Base-by-base conservation (phyloP, 2,888 invertebrate species). In the Congeria kusceri region DNA sequence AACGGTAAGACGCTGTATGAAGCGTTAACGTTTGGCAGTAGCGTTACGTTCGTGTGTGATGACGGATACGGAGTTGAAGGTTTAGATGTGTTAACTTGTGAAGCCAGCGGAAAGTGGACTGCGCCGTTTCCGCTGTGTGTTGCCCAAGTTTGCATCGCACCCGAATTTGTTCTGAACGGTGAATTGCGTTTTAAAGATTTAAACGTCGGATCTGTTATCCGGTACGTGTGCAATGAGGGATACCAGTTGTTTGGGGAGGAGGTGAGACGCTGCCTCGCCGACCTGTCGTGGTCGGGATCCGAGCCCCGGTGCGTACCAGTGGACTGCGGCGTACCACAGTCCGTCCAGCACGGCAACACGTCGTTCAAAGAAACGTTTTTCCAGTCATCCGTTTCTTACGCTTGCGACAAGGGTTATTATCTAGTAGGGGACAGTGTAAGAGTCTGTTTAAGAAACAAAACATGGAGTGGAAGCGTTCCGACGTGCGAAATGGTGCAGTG, bases 151-250 rank as follows among this genome's bases (percentile, higher is more conserved):
- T 90, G 90, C 59, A 66, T 78, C 9, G 67, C 78, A 0, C 88
- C 89, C 9, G 58, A 61, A 0, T 27, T 57, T 18, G 75, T 90
- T 25, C 44, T 67, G 27, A 95, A 95, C 89, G 95, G 95, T 0
- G 67, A 83, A 28, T 79, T 91, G 62, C 88, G 88, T 58, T 92
- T 91, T 39, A 87, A 87, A 27, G 89, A 91, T 59, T 88, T 91
- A 59, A 86, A 79, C 56, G 88, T 87, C 67, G 87, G 86, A 18
- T 77, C 83, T 0, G 83, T 86, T 5, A 80, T 81, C 2, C 70
- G 80, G 7, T 92, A 91, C 73, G 72, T 62, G 27, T 93, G 92
- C 77, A 79, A 92, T 63, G 78, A 70, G 0, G 93, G 93, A 0
- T 92, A 89, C 71, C 67, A 77, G 15, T 73, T 92, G 5, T 59